Evolutionary conservation across 1,140 invertebrate genomes (phyloP), one percentile per base, ranked within the genome.

Genomic region (Camponotus pennsylvanicus): DNA sequence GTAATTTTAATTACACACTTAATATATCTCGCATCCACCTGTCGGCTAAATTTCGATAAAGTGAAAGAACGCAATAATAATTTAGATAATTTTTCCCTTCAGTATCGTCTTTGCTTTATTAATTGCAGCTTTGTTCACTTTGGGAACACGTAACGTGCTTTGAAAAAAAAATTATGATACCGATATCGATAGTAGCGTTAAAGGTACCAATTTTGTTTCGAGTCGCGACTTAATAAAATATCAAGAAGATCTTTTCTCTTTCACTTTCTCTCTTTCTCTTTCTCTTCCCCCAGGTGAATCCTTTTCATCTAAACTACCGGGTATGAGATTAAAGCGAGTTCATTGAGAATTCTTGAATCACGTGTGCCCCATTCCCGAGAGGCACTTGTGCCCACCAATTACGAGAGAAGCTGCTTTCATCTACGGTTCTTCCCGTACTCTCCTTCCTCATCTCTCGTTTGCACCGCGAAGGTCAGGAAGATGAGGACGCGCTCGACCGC

Each of bases 301-400:
- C 83, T 85, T 85, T 45, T 83, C 77, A 76, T 86, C 64, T 42
- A 85, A 78, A 88, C 70, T 69, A 59, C 9, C 32, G 52, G 71
- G 67, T 63, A 52, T 15, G 52, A 64, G 45, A 61, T 79, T 69
- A 82, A 87, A 66, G 57, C 45, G 57, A 76, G 73, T 87, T 87
- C 78, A 89, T 86, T 87, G 82, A 89, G 67, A 86, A 82, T 85
- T 86, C 80, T 57, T 61, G 86, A 90, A 88, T 89, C 87, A 87
- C 63, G 77, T 55, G 63, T 73, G 49, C 73, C 73, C 88, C 63
- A 82, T 86, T 90, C 86, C 87, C 87, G 69, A 59, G 59, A 78
- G 89, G 82, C 86, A 86, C 87, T 87, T 80, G 70, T 85, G 86
- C 73, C 55, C 71, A 45, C 82, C 73, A 87, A 87, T 87, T 87